Base-by-base conservation (phyloP, 2,888 invertebrate species). In the Drosophila algonquin region DNA sequence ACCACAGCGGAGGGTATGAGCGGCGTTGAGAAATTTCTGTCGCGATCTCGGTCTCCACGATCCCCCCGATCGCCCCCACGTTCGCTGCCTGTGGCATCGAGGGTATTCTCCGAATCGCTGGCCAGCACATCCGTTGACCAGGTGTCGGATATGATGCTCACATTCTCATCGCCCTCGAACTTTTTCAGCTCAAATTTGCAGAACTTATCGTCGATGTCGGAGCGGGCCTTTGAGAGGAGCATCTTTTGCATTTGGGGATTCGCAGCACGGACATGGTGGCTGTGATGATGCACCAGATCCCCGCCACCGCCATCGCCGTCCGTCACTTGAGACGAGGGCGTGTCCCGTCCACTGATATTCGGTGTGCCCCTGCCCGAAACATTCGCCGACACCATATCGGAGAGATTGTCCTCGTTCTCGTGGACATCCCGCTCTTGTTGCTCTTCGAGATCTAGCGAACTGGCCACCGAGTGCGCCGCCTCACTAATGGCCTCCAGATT, bases 111-210 rank as follows among this genome's bases (percentile, higher is more conserved):
- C 12, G 98, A 98, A 92, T 99, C 99, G 62, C 98, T 98, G 0
- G 98, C 98, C 63, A 99, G 93, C 53, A 99, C 99, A 92, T 99
- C 99, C 0, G 99, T 99, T 80, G 98, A 98, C 99, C 99, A 99
- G 0, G 98, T 98, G 92, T 99, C 99, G 53, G 98, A 98, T 82
- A 99, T 98, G 89, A 99, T 95, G 45, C 98, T 99, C 82, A 98
- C 96, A 0, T 98, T 98, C 93, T 99, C 99, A 92, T 99, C 99
- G 1, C 97, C 97, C 92, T 94, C 94, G 61, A 95, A 91, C 89
- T 95, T 95, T 92, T 97, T 98, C 44, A 99, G 97, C 91, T 98
- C 98, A 92, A 99, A 99, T 93, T 99, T 98, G 91, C 99, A 98
- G 93, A 99, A 99, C 91, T 98, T 98, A 85, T 99, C 99, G 85